Conservation (phyloP, 2,797 vertebrate species). For the Fringilla coelebs region DNA sequence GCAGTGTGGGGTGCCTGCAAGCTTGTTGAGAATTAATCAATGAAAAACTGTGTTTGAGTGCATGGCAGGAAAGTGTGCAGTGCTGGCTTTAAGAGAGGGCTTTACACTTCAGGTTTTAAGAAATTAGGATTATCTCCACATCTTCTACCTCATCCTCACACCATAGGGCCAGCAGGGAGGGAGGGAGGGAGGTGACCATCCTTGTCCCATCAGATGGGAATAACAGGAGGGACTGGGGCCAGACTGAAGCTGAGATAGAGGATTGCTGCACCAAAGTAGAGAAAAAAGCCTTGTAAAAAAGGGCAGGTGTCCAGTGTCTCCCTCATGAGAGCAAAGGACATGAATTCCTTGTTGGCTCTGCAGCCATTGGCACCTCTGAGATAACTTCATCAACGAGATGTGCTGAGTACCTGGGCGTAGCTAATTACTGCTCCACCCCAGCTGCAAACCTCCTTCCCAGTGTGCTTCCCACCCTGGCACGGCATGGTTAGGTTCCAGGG, state of each 20-base stretch:
- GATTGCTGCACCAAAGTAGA: background rate
- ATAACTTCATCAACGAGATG: background rate
- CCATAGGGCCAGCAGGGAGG: background rate
- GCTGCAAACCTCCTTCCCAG: background rate
- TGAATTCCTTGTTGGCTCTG: background rate
- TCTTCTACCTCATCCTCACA: background rate
- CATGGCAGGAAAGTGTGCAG: background rate
- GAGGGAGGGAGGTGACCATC: background rate
- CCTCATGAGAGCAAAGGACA: background rate
- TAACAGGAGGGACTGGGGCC: background rate
- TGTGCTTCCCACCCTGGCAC: rapidly evolving
- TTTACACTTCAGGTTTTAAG: background rate
- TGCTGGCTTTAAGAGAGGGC: background rate
- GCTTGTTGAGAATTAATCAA: background rate
- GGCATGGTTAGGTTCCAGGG: background rate
- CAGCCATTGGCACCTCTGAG: background rate
- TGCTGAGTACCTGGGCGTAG: background rate
- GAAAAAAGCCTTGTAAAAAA: background rate
- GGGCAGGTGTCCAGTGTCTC: background rate
- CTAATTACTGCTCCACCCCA: background rate
- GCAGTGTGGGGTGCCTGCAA: background rate
- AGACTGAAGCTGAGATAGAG: background rate
- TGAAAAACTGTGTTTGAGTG: background rate
- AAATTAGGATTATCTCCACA: background rate
- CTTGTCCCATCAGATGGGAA: background rate